These are phyloP conservation scores for Tenthredo distinguenda DNA, from an alignment of 2,888 invertebrate genomes.

Conservation along the genomic window DNA sequence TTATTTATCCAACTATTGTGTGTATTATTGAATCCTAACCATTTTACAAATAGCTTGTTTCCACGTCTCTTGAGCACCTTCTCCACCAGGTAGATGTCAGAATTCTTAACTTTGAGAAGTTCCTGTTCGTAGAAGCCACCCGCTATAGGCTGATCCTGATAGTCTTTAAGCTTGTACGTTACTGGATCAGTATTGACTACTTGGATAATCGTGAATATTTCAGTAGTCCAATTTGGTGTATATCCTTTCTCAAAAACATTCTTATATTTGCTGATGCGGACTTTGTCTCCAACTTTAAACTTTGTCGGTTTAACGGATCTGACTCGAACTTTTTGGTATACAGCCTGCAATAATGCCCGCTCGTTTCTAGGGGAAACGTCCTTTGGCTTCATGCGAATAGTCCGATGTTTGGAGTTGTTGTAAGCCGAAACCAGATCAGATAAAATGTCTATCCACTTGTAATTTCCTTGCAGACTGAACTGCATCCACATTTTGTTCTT, in stretches of 20 bases:
- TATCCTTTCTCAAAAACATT: constrained; percentile 46
- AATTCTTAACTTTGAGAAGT: constrained; percentile 67
- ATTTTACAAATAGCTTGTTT: constrained; percentile 24
- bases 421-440: constrained; percentile 56
- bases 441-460: background rate
- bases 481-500: no score
- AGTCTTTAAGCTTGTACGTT: constrained; percentile 64
- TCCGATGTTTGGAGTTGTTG: constrained; percentile 67
- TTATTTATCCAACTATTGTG: background rate
- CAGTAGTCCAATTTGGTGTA: no score
- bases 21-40: constrained; percentile 30
- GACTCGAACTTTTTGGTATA: background rate
- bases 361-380: constrained; percentile 68
- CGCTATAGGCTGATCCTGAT: constrained; percentile 64
- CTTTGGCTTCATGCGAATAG: constrained; percentile 66
- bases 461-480: no score
- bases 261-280: background rate
- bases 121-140: constrained; percentile 70
- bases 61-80: constrained; percentile 40
- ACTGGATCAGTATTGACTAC: constrained; percentile 57
- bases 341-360: background rate
- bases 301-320: background rate
- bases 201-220: no score
- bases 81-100: constrained; percentile 59
- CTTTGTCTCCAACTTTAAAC: background rate